Evolutionary conservation across 2,888 invertebrate genomes (phyloP).

Genomic region (Drosophila silvestris): DNA sequence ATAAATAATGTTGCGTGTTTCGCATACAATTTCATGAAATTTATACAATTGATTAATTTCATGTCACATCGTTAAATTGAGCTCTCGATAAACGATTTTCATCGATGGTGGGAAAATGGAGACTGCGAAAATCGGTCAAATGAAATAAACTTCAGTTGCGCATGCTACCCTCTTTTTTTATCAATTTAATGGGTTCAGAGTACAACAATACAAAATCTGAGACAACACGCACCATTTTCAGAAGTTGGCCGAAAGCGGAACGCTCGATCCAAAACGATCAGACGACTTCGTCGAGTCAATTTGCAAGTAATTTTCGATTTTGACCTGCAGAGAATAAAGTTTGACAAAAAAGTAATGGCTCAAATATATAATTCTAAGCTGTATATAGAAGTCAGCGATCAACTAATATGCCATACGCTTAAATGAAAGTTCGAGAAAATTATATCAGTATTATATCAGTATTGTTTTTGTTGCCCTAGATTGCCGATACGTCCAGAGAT

Average conservation of each 20-base stretch:
- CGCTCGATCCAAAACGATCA: slow-evolving; percentile 30
- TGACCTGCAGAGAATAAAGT: background rate
- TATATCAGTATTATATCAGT: background rate
- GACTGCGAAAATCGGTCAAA: background rate
- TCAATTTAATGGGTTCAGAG: background rate
- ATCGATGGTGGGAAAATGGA: background rate
- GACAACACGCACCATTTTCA: slow-evolving; percentile 54
- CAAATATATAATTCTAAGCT: background rate
- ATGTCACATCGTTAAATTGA: background rate
- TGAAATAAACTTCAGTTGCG: background rate
- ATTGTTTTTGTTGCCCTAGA: slow-evolving; percentile 2
- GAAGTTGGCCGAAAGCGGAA: slow-evolving; percentile 42
- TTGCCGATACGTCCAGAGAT: slow-evolving; percentile 23
- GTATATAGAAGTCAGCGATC: background rate
- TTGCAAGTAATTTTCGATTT: slow-evolving; percentile 33
- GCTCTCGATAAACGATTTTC: background rate
- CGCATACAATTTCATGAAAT: too few relatives aligned
- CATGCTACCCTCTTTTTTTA: background rate
- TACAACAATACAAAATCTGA: slow-evolving; percentile 29
- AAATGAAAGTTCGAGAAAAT: background rate
- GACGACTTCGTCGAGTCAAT: slow-evolving; percentile 36
- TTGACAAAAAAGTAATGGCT: background rate
- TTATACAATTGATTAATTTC: background rate
- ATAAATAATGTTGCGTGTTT: background rate
- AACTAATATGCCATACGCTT: too few relatives aligned